Percentiles rank a stretch among this genome's conserved stretches.
Evolutionary conservation across 2,797 vertebrate species (phyloP).

Genomic region (Fringilla coelebs): DNA sequence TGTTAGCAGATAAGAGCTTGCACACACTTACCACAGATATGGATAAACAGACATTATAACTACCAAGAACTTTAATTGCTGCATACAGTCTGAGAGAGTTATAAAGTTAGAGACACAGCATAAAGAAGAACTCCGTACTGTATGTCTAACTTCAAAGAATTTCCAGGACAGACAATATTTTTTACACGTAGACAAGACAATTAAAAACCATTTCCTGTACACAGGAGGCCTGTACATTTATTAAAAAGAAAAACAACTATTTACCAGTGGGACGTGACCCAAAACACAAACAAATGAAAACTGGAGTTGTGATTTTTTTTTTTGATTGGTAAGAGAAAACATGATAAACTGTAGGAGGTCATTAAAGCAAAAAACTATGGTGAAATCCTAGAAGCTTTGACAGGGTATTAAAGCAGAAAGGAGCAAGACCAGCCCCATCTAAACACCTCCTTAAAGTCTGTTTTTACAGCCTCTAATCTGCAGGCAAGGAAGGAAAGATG

Average conservation of each 20-base stretch:
- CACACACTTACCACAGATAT: neutral
- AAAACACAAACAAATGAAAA: neutral
- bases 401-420: neutral
- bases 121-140: neutral
- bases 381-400: neutral
- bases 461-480: neutral
- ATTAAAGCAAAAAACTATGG: neutral
- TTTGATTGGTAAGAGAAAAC: neutral
- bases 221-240: neutral
- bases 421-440: neutral
- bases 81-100: neutral
- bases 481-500: neutral
- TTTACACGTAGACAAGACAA: neutral
- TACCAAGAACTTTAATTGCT: neutral
- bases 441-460: neutral
- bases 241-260: neutral
- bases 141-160: neutral
- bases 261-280: neutral
- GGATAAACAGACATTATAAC: neutral
- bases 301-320: neutral
- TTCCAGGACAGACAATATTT: neutral
- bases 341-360: neutral
- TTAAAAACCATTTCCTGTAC: neutral
- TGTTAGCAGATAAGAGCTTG: neutral
- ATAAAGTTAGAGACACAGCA: neutral